Evolutionary conservation across 2,113 vertebrate genomes (phyloP).

Genomic region (Vanacampus margaritifer): DNA sequence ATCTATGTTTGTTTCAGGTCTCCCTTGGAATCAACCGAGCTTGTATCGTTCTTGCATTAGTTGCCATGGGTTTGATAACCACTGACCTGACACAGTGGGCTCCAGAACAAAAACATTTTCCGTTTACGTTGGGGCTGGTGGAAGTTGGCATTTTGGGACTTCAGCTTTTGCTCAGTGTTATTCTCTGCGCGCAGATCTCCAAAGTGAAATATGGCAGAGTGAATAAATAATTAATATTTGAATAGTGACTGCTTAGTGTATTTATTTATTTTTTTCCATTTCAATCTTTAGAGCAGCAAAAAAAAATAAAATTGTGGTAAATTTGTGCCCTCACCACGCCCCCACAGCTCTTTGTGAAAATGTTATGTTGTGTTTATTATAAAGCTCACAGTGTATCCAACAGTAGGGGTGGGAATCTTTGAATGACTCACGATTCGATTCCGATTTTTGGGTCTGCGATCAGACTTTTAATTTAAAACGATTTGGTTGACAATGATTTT

Average conservation of each 20-base stretch:
- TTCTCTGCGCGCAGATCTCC: conserved; percentile 56
- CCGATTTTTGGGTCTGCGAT: too few species aligned
- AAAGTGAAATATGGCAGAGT: conserved; percentile 28
- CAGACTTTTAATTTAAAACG: too few species aligned
- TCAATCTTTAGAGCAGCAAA: not conserved
- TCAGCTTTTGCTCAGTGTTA: conserved; percentile 47
- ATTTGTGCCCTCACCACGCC: not conserved
- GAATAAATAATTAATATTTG: not conserved
- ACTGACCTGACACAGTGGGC: conserved; percentile 32
- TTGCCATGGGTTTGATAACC: conserved; percentile 45
- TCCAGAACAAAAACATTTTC: accelerated
- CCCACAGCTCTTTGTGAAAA: not conserved
- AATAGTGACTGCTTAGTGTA: not conserved
- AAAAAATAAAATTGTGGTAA: not conserved
- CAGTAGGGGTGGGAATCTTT: too few species aligned
- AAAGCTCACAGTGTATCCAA: not conserved
- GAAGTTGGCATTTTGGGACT: conserved; percentile 54
- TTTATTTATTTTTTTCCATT: not conserved
- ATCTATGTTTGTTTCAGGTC: conserved; percentile 34
- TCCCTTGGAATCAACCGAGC: conserved; percentile 46
- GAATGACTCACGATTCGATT: too few species aligned
- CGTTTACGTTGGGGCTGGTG: conserved; percentile 34
- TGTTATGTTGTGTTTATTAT: not conserved
- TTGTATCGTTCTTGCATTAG: conserved; percentile 34
- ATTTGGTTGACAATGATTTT: too few species aligned